phyloP scores from a whole-genome alignment of 2,797 vertebrate genomes.

The Anabas testudineus region DNA sequence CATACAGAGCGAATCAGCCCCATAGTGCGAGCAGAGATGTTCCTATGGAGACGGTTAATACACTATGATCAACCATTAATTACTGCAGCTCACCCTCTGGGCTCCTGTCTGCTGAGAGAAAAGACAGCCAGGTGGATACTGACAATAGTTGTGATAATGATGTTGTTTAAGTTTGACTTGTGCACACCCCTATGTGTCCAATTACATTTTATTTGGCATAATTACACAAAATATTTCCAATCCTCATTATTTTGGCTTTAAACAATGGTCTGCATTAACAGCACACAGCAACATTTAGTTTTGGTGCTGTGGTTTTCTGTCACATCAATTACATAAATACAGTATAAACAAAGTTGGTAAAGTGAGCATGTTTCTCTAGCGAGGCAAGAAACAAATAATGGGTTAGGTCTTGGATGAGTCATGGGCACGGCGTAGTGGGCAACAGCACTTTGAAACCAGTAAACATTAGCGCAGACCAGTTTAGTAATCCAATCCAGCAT shows the following conservation, averaged over 20 bases:
- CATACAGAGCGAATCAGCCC: constrained; percentile 29
- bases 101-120: constrained; percentile 35
- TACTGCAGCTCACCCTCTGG: constrained; percentile 52
- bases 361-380: not conserved
- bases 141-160: not conserved
- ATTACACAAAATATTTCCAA: not conserved
- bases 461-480: not conserved
- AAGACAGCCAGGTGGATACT: constrained; percentile 12
- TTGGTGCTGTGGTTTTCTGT: not conserved
- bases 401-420: not conserved
- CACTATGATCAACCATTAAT: constrained; percentile 67
- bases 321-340: not conserved
- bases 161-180: not conserved
- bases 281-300: not conserved
- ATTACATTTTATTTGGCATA: not conserved
- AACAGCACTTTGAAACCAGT: not conserved
- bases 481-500: not conserved
- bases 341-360: not conserved
- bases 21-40: constrained; percentile 52
- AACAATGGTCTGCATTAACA: not conserved
- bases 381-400: not conserved
- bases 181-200: not conserved
- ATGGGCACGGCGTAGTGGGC: not conserved
- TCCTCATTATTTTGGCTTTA: not conserved
- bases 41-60: constrained; percentile 74